Evolutionary conservation across 2,797 vertebrate species (phyloP), one percentile per base, ranked within the genome.

Genomic region (Synanceia verrucosa): DNA sequence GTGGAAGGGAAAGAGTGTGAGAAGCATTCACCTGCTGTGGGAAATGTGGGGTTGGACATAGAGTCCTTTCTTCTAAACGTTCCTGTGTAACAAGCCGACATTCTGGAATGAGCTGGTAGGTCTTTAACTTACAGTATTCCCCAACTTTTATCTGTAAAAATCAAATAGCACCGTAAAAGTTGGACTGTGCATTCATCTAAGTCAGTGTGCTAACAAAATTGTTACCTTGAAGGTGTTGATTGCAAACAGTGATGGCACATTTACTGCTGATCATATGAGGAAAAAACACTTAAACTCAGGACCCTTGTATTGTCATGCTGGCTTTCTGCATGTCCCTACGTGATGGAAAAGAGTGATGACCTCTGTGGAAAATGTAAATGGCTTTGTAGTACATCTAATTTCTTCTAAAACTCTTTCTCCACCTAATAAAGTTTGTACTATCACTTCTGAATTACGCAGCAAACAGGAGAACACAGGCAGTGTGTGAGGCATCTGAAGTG

Each of bases 81-180:
- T 56, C 41, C 43, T 51, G 61, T 29, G 44, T 39, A 51, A 70
- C 58, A 61, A 24, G 34, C 33, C 16, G 29, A 76, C 82, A 51
- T 69, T 84, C 78, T 79, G 80, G 56, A 76, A 81, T 64, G 60
- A 80, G 85, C 85, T 83, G 86, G 80, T 81, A 9, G 66, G 71
- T 46, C 18, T 31, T 53, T 36, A 11, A 34, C 47, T 44, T 76
- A 60, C 73, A 68, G 41, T 51, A 76, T 74, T 82, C 71, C 78
- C 83, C 88, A 91, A 88, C 91, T 88, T 90, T 90, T 89, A 81
- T 41, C 84, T 81, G 88, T 91, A 90, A 81, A 89, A 91, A 91
- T 90, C 81, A 88, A 88, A 89, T 94, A 94, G 94, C 94, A 95
- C 93, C 94, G 57, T 91, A 89, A 90, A 89, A 88, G 93, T 94